phyloP scores from a whole-genome alignment of 2,888 invertebrate genomes.

The Colletes collaris region DNA sequence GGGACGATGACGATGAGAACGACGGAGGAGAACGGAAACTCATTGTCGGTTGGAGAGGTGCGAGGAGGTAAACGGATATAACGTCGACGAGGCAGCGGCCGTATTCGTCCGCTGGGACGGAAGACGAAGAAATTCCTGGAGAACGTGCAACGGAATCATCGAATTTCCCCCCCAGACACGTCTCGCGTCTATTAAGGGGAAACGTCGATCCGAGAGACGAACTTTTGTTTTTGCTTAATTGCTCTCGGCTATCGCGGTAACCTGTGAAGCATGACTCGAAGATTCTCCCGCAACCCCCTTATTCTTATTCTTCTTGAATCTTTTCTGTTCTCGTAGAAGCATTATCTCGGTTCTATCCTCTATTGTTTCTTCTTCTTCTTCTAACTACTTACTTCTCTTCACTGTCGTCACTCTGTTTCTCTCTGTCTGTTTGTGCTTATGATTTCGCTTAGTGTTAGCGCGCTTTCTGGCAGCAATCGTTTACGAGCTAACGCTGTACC shows the following conservation, averaged over 20 bases:
- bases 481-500: constrained; percentile 13
- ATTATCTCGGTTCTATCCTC: constrained; percentile 12
- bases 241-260: constrained; percentile 49
- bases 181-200: constrained; percentile 24
- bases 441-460: constrained; percentile 36
- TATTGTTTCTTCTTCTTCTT: constrained; percentile 36
- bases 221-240: constrained; percentile 50
- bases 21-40: constrained; percentile 44
- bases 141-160: constrained; percentile 38
- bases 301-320: constrained; percentile 36
- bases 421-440: constrained; percentile 28
- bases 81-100: constrained; percentile 13
- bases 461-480: constrained; percentile 34
- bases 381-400: constrained; percentile 14
- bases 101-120: too few species aligned
- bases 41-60: constrained; percentile 77
- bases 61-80: constrained; percentile 53
- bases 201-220: constrained; percentile 43
- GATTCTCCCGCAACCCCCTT: constrained; percentile 47
- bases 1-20: background rate
- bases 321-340: constrained; percentile 18
- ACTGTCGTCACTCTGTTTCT: constrained; percentile 8
- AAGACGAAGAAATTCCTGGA: constrained; percentile 12
- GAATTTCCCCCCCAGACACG: constrained; percentile 25
- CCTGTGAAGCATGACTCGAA: constrained; percentile 62